Percentiles rank a stretch among this genome's conserved stretches.
Conservation (phyloP, 2,888 invertebrate species). For the Hirudinaria manillensis region DNA sequence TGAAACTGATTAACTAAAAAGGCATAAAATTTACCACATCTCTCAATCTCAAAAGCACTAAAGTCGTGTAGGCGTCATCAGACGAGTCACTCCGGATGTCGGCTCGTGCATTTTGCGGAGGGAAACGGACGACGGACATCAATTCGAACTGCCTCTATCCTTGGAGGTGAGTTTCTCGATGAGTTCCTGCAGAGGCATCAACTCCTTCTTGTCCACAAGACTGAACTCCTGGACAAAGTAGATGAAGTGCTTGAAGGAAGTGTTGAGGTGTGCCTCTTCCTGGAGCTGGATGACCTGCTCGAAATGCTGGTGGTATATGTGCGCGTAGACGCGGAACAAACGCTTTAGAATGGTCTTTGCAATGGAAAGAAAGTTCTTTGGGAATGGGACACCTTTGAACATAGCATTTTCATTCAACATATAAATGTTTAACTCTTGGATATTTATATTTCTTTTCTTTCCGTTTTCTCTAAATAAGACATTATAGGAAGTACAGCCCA, state of each 20-base stretch:
- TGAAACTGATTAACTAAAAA: too few species aligned
- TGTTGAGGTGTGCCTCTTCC: slow-evolving; percentile 97
- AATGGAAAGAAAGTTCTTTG: slow-evolving; percentile 89
- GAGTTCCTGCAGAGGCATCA: slow-evolving; percentile 92
- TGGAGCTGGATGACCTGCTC: slow-evolving; percentile 86
- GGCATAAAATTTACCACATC: too few species aligned
- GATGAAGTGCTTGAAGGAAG: slow-evolving; percentile 98
- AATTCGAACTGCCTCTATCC: slow-evolving; percentile 21
- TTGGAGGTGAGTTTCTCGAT: slow-evolving; percentile 64
- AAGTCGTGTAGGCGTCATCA: too few species aligned
- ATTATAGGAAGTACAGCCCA: too few species aligned
- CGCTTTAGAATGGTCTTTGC: slow-evolving; percentile 97
- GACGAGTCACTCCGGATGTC: too few species aligned
- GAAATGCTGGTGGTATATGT: slow-evolving; percentile 99
- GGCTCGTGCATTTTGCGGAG: too few species aligned
- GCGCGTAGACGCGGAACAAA: slow-evolving; percentile 95
- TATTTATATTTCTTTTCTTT: background rate
- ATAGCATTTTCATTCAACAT: background rate
- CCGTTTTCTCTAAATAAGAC: background rate
- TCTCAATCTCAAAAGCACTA: too few species aligned
- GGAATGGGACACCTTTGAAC: slow-evolving; percentile 81
- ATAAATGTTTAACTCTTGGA: background rate
- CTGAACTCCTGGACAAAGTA: slow-evolving; percentile 94
- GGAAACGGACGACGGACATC: background rate
- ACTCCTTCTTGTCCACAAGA: slow-evolving; percentile 88